Evolutionary conservation across 1,140 invertebrate species (phyloP).

Genomic region (Lysiphlebus fabarum): DNA sequence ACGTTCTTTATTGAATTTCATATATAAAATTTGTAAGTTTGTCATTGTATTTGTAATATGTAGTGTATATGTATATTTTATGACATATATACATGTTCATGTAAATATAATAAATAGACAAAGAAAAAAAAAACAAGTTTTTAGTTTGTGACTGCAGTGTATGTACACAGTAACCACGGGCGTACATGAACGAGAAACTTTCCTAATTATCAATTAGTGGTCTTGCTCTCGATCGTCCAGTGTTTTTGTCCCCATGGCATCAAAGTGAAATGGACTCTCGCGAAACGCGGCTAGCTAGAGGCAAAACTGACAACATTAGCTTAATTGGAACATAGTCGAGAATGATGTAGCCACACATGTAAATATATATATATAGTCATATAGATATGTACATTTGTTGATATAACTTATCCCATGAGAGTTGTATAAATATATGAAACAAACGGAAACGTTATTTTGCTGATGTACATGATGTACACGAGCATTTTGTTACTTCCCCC

Average conservation of each 20-base stretch:
- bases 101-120: too few species aligned
- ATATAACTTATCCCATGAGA: neutral
- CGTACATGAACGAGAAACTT: constrained; percentile 20
- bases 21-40: too few species aligned
- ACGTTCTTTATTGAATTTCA: too few species aligned
- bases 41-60: too few species aligned
- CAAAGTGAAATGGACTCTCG: constrained; percentile 22
- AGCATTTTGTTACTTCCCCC: neutral
- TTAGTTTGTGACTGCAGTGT: neutral
- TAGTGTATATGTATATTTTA: too few species aligned
- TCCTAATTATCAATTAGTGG: constrained; percentile 25
- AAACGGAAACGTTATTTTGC: constrained; percentile 16
- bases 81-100: too few species aligned
- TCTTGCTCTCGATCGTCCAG: constrained; percentile 16
- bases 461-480: constrained; percentile 1
- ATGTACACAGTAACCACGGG: too few species aligned
- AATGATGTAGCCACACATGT: constrained; percentile 2
- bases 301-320: constrained; percentile 28
- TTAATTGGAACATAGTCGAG: constrained; percentile 26
- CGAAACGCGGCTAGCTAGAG: neutral
- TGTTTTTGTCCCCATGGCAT: constrained; percentile 6
- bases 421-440: constrained; percentile 1
- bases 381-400: neutral
- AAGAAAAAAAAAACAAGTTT: constrained; percentile 2
- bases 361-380: constrained; percentile 1